phyloP scores from a whole-genome alignment of 1,140 invertebrate genomes.

The Scaptomyza montana region DNA sequence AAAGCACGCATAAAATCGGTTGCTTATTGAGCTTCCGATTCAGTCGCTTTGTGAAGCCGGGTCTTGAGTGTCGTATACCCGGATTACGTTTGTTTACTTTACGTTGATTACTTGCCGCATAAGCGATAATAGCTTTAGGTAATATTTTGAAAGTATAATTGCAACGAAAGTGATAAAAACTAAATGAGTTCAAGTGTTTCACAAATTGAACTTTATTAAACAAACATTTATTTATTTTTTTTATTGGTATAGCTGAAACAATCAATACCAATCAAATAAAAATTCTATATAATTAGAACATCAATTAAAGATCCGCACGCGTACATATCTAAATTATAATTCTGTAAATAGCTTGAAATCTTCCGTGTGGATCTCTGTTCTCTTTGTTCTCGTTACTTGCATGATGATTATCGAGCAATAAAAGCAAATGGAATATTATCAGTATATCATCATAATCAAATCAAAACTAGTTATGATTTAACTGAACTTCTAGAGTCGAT shows the following conservation, averaged over 20 bases:
- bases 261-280: constrained; percentile 18
- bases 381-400: constrained; percentile 19
- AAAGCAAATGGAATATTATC: neutral
- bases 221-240: neutral
- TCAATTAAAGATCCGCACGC: constrained; percentile 33
- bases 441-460: constrained; percentile 36
- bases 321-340: neutral
- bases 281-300: constrained; percentile 9
- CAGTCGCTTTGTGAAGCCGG: constrained; percentile 25
- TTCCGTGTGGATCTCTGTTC: constrained; percentile 18
- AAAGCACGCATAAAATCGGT: neutral
- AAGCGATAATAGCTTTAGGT: constrained; percentile 7
- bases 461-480: constrained; percentile 31
- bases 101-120: neutral
- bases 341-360: neutral
- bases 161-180: constrained; percentile 10
- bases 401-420: neutral
- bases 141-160: neutral
- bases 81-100: neutral
- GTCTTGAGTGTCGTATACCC: constrained; percentile 16
- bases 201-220: neutral
- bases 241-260: constrained; percentile 15
- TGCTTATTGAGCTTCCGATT: neutral
- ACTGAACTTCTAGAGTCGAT: neutral
- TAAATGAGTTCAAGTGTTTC: neutral